phyloP scores from a whole-genome alignment of 2,888 invertebrate species.

The Quadroppia sp. region DNA sequence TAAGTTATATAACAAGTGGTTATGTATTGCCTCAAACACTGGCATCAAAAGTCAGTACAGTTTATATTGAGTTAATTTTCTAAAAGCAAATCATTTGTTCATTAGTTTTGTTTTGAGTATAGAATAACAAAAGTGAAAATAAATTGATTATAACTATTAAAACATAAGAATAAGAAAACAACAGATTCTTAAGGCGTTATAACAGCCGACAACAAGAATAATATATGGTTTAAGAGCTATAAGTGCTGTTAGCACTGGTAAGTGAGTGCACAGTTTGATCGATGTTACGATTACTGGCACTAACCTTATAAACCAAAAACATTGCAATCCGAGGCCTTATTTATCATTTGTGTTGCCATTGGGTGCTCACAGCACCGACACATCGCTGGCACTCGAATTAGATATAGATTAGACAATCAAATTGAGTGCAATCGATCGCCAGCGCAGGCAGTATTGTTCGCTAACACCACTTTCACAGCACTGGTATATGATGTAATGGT shows the following conservation, averaged over 20 bases:
- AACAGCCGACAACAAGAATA: slow-evolving; percentile 6
- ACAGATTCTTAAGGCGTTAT: background rate
- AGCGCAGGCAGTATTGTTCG: background rate
- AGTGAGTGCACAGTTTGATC: background rate
- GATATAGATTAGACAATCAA: background rate
- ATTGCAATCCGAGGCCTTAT: slow-evolving; percentile 10
- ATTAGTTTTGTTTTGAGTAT: background rate
- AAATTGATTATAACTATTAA: slow-evolving; percentile 28
- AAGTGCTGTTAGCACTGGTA: background rate
- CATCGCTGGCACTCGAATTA: background rate
- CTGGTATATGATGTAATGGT: background rate
- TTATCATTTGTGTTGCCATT: slow-evolving; percentile 16
- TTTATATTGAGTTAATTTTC: background rate
- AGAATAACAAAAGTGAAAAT: background rate
- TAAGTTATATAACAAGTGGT: background rate
- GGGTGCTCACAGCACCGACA: slow-evolving; percentile 6
- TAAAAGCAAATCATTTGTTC: background rate
- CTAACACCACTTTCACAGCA: background rate
- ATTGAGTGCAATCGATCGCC: background rate
- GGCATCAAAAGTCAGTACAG: background rate
- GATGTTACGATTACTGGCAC: slow-evolving; percentile 28
- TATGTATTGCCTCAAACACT: background rate
- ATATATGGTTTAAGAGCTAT: background rate
- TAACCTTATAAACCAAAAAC: slow-evolving; percentile 27
- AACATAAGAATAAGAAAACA: background rate